Evolutionary conservation across 2,797 vertebrate genomes (phyloP).

Genomic region (Liasis olivaceus): DNA sequence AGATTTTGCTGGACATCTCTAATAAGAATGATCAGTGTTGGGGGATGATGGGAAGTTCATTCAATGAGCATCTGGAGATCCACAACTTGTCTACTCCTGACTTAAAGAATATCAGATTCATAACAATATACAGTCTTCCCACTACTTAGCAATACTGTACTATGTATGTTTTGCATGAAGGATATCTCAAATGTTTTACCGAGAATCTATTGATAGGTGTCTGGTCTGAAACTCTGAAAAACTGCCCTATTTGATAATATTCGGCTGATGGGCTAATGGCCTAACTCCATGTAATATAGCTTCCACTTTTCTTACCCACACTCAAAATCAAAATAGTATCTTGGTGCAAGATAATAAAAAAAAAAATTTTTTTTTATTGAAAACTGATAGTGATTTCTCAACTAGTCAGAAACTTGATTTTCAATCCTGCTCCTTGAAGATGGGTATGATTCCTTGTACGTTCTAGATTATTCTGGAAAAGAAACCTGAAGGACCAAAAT

Average conservation of each 20-base stretch:
- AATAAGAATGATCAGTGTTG: neutral
- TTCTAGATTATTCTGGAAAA: neutral
- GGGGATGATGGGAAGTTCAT: neutral
- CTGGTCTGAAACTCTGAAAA: neutral
- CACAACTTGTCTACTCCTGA: neutral
- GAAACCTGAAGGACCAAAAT: neutral
- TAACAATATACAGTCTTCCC: neutral
- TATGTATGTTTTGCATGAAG: neutral
- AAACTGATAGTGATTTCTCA: neutral
- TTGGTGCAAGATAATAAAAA: neutral
- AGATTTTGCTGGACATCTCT: neutral
- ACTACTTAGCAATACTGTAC: neutral
- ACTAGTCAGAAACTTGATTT: neutral
- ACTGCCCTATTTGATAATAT: neutral
- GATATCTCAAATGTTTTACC: neutral
- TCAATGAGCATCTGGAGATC: neutral
- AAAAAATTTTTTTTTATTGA: neutral
- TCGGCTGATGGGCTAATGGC: neutral
- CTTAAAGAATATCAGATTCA: neutral
- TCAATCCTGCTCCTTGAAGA: neutral
- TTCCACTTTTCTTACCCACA: neutral
- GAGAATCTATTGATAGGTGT: neutral
- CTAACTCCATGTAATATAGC: neutral
- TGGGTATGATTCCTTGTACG: neutral
- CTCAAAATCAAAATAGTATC: neutral